phyloP scores from a whole-genome alignment of 1,140 invertebrate species.

The Drosophila quadrilineata region DNA sequence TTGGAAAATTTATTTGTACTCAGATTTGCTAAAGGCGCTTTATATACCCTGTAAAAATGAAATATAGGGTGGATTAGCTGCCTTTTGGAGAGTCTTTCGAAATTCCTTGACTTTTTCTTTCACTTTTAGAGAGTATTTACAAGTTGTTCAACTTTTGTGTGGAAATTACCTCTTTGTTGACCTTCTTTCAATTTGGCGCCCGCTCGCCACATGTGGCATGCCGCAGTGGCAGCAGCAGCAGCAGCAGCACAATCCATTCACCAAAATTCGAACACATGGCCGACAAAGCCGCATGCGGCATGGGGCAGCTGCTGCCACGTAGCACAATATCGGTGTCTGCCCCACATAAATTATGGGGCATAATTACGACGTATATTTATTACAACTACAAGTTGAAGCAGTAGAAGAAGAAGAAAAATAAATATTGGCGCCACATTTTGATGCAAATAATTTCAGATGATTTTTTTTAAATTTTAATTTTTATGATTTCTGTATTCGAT shows the following conservation, averaged over 20 bases:
- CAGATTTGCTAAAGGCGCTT: neutral
- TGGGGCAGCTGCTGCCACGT: neutral
- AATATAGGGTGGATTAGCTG: neutral
- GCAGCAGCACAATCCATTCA: too few species aligned
- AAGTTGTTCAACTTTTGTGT: too few species aligned
- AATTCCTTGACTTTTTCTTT: too few species aligned
- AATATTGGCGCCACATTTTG: constrained; percentile 26
- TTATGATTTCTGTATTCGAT: constrained; percentile 20
- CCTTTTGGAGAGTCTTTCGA: neutral
- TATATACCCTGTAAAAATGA: neutral
- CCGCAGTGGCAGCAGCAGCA: too few species aligned
- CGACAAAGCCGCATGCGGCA: too few species aligned
- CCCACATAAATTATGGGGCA: constrained; percentile 7
- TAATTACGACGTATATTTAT: constrained; percentile 3
- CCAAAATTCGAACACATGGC: constrained; percentile 36
- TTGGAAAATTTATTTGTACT: constrained; percentile 20
- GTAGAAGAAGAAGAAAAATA: too few species aligned
- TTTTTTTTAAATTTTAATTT: neutral
- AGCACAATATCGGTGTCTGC: too few species aligned
- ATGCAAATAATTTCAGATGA: neutral
- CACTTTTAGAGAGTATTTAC: too few species aligned
- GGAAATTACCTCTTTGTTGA: constrained; percentile 4
- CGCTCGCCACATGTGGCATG: neutral
- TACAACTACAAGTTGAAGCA: too few species aligned
- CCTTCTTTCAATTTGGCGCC: constrained; percentile 30